Percentiles rank a stretch among this genome's conserved stretches.
phyloP scores from a whole-genome alignment of 2,113 vertebrate species.

The Brachirus orientalis region DNA sequence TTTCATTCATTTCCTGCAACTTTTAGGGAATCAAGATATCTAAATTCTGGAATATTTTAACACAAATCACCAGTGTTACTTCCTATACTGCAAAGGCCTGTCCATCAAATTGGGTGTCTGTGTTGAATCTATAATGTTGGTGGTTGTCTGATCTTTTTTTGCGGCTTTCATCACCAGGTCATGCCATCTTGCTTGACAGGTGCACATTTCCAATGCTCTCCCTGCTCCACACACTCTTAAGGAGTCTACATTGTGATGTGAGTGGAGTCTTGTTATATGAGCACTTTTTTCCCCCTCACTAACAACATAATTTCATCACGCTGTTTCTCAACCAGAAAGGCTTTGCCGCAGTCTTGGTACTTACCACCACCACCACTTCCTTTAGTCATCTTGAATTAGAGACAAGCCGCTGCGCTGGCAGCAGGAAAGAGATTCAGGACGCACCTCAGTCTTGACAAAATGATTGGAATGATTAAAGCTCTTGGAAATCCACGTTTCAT shows the following conservation, averaged over 20 bases:
- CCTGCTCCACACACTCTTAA: conserved; percentile 5
- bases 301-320: conserved; percentile 50
- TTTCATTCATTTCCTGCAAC: neutral
- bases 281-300: conserved; percentile 4
- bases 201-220: neutral
- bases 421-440: conserved; percentile 30
- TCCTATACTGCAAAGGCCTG: neutral
- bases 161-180: neutral
- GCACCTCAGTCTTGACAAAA: conserved; percentile 55
- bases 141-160: neutral
- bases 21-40: neutral
- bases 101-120: neutral
- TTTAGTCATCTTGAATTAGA: conserved; percentile 44
- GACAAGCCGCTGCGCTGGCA: conserved; percentile 27
- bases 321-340: conserved; percentile 36
- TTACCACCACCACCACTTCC: conserved; percentile 15
- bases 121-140: neutral
- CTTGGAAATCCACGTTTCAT: conserved; percentile 38
- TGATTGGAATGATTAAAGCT: conserved; percentile 56
- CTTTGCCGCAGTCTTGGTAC: conserved; percentile 5
- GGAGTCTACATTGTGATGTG: conserved; percentile 7
- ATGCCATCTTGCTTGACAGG: conserved; percentile 7
- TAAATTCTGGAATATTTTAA: neutral
- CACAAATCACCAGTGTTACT: neutral
- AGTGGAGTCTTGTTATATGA: conserved; percentile 11